Evolutionary conservation across 2,113 vertebrate species (phyloP).

Genomic region (Elgaria multicarinata): DNA sequence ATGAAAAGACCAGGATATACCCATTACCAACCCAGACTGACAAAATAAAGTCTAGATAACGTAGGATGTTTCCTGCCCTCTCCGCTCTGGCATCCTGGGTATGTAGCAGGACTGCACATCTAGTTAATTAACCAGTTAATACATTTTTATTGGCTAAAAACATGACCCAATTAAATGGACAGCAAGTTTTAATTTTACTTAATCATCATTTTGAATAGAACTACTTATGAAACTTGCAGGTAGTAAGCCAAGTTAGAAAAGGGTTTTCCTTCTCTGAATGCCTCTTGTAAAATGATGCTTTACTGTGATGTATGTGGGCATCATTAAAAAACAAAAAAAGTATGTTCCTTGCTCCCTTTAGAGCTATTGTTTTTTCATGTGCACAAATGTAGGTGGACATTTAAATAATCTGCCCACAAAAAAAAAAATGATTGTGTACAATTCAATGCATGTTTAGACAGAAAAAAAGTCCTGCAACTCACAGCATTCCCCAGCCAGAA

Average conservation of each 20-base stretch:
- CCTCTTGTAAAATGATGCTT: neutral
- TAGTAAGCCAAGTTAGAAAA: neutral
- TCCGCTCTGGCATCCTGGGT: neutral
- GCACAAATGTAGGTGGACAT: neutral
- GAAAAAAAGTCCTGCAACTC: neutral
- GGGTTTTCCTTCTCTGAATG: neutral
- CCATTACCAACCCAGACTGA: neutral
- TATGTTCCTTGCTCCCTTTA: neutral
- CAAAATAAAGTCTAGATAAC: too few species aligned
- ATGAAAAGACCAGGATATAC: neutral
- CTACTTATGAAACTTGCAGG: neutral
- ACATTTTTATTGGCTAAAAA: neutral
- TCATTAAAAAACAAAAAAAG: neutral
- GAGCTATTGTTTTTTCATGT: neutral
- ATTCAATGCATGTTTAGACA: neutral
- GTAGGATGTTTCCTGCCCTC: fast-evolving
- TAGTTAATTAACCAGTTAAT: neutral
- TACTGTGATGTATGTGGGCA: neutral
- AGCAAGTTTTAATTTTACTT: neutral
- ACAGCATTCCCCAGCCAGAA: too few species aligned
- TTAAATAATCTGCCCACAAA: neutral
- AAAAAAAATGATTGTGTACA: too few species aligned
- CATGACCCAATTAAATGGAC: neutral
- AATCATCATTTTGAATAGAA: neutral
- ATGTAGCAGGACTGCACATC: neutral